Evolutionary conservation across 2,113 vertebrate genomes (phyloP).

Genomic region (Cebus imitator): DNA sequence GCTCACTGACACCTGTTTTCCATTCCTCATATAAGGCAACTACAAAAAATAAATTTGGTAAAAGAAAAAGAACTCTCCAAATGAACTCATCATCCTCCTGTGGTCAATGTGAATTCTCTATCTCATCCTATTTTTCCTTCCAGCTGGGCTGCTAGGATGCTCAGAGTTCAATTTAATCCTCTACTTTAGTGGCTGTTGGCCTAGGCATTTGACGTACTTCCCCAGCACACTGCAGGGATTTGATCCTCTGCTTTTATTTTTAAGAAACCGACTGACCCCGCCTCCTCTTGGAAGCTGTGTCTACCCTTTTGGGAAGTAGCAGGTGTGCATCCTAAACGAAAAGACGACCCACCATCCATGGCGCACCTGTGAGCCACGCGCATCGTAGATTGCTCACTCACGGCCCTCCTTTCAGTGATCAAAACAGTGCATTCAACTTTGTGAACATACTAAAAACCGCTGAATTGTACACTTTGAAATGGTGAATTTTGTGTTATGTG

Average conservation of each 20-base stretch:
- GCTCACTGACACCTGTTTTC: not conserved
- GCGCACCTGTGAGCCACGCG: not conserved
- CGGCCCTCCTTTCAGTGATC: accelerated
- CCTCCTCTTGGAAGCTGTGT: not conserved
- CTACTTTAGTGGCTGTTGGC: not conserved
- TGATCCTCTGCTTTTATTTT: not conserved
- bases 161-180: not conserved
- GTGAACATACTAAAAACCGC: too few relatives aligned
- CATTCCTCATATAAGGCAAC: not conserved
- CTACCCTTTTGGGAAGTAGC: not conserved
- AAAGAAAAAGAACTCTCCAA: not conserved
- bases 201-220: not conserved
- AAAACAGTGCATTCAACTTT: not conserved
- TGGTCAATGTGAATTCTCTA: not conserved
- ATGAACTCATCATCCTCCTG: not conserved
- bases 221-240: not conserved
- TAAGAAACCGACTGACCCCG: not conserved
- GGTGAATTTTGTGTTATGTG: not conserved
- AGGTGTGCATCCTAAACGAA: not conserved
- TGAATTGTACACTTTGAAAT: not conserved
- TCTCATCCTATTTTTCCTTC: not conserved
- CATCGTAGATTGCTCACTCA: accelerated
- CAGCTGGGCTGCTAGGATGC: conserved; percentile 13
- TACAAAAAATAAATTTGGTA: not conserved
- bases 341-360: accelerated